Percentiles rank a stretch among this genome's conserved stretches.
Evolutionary conservation across 2,113 vertebrate species (phyloP).

Genomic region (Caracal caracal): DNA sequence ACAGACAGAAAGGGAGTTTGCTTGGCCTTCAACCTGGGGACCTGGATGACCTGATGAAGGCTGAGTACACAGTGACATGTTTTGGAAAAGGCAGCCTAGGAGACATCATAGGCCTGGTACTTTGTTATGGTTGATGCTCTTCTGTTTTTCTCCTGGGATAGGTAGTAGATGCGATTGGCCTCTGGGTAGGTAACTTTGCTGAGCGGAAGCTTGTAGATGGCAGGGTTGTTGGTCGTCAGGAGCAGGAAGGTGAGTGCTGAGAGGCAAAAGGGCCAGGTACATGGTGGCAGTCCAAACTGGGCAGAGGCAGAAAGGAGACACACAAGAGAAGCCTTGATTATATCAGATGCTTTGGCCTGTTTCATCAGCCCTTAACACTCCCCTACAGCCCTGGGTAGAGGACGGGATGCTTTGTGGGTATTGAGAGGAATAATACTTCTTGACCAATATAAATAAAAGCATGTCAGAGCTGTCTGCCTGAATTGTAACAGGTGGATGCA

Average conservation of each 20-base stretch:
- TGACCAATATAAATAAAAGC: neutral
- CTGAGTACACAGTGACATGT: neutral
- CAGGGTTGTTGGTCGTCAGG: slow-evolving; percentile 88
- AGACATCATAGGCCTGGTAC: slow-evolving; percentile 78
- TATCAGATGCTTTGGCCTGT: neutral
- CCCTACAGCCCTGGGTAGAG: neutral
- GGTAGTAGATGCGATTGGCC: slow-evolving; percentile 91
- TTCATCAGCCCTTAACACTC: neutral
- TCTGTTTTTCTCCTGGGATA: slow-evolving; percentile 77
- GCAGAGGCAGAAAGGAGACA: neutral
- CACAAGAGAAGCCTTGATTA: neutral
- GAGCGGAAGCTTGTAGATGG: slow-evolving; percentile 92
- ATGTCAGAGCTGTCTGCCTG: neutral
- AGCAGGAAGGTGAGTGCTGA: slow-evolving; percentile 94
- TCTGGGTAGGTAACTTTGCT: slow-evolving; percentile 95
- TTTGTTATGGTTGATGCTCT: slow-evolving; percentile 71
- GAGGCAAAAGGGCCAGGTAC: slow-evolving; percentile 98
- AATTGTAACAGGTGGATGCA: neutral
- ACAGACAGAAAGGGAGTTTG: neutral
- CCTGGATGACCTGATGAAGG: neutral
- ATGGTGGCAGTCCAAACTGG: slow-evolving; percentile 94
- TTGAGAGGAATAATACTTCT: neutral
- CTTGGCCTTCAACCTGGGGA: neutral
- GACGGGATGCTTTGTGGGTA: neutral
- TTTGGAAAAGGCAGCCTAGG: slow-evolving; percentile 57